Conservation (phyloP, 2,113 vertebrate species). For the Machaerirhynchus nigripectus region DNA sequence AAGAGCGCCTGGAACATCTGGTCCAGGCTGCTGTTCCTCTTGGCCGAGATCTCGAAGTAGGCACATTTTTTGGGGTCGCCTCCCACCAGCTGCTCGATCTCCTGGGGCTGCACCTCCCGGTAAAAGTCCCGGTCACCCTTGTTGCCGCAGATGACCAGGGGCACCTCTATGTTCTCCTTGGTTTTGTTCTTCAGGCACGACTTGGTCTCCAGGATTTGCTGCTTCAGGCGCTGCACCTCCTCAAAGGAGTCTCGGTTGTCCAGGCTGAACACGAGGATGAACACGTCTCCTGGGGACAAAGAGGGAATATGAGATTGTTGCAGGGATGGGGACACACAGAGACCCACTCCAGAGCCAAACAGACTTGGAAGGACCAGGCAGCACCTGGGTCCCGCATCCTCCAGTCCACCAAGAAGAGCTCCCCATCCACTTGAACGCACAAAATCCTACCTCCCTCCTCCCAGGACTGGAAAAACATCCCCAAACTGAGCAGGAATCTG, state of each 20-base stretch:
- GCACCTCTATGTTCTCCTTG: conserved; percentile 91
- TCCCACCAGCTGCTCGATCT: conserved; percentile 88
- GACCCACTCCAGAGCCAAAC: background rate
- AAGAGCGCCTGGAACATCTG: conserved; percentile 96
- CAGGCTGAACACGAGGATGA: conserved; percentile 96
- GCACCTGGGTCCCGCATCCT: background rate
- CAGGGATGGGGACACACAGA: background rate
- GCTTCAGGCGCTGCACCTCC: conserved; percentile 93
- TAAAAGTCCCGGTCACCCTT: conserved; percentile 92
- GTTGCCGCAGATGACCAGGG: conserved; percentile 95
- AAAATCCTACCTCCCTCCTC: background rate
- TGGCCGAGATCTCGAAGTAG: conserved; percentile 97
- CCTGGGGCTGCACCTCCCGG: conserved; percentile 83
- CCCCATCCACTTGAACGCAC: background rate
- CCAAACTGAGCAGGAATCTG: background rate
- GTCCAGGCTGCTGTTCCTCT: conserved; percentile 93
- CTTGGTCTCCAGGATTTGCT: conserved; percentile 96
- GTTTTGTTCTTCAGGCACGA: conserved; percentile 94
- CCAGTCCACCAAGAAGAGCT: background rate
- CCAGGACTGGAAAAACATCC: background rate
- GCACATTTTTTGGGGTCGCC: conserved; percentile 86
- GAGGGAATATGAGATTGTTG: background rate
- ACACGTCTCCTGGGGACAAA: conserved; percentile 85
- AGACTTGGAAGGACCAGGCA: background rate
- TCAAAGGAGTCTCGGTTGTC: conserved; percentile 96